A percentile compares a stretch with the other conserved stretches of the same genome.
These are phyloP conservation scores for Macroteleia sp. DNA, from an alignment of 2,888 invertebrate species.

Conservation along the genomic window DNA sequence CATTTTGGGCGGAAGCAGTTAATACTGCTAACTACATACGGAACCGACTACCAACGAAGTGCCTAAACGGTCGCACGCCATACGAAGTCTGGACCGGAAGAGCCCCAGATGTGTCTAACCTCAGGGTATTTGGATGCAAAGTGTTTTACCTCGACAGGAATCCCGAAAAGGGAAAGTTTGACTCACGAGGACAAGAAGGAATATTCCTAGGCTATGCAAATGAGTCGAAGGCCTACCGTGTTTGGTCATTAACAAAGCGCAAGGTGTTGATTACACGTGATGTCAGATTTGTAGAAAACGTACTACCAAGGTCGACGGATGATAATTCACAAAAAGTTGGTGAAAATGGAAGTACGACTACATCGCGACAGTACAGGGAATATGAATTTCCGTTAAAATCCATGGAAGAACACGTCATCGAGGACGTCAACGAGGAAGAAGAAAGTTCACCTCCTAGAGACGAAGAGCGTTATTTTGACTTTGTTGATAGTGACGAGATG, in stretches of 20 bases:
- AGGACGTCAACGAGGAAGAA: constrained; percentile 1
- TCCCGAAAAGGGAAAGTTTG: constrained; percentile 33
- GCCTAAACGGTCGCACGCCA: constrained; percentile 6
- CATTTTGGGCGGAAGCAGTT: too few species aligned
- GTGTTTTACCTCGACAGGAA: constrained; percentile 26
- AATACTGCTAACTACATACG: too few species aligned
- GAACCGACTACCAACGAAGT: constrained; percentile 32
- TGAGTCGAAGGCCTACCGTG: constrained; percentile 35
- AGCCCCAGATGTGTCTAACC: neutral
- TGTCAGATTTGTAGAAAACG: constrained; percentile 21
- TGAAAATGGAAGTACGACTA: neutral
- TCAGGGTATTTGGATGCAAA: constrained; percentile 21
- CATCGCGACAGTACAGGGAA: too few species aligned
- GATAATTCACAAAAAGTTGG: neutral
- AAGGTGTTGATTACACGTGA: constrained; percentile 30
- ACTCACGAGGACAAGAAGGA: constrained; percentile 20
- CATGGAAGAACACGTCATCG: too few species aligned
- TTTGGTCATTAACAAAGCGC: constrained; percentile 19
- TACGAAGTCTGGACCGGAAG: constrained; percentile 10
- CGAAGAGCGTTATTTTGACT: neutral
- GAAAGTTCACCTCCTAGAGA: neutral
- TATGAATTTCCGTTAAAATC: neutral
- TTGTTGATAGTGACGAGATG: neutral
- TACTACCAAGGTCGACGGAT: neutral
- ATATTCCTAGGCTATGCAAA: too few species aligned